Evolutionary conservation across 2,113 vertebrate species (phyloP).

Genomic region (Brachionichthys hirsutus): DNA sequence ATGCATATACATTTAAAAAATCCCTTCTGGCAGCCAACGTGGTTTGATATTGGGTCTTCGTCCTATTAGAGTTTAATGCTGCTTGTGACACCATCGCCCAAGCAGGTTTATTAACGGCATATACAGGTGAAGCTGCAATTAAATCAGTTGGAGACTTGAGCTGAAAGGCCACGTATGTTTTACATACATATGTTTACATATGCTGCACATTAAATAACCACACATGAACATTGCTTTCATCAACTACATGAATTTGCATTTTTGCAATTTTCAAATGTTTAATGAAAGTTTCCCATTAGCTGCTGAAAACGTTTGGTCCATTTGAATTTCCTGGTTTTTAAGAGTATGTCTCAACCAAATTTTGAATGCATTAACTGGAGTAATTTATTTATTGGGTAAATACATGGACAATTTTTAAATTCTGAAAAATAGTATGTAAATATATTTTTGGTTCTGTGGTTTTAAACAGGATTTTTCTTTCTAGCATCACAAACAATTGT

Average conservation of each 20-base stretch:
- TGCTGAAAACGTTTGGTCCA: no score
- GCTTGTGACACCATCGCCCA: conserved; percentile 35
- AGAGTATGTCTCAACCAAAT: no score
- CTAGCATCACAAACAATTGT: not conserved
- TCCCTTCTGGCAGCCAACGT: conserved; percentile 29
- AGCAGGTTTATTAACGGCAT: conserved; percentile 30
- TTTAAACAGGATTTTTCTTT: no score
- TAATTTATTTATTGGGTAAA: not conserved
- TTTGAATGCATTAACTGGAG: not conserved
- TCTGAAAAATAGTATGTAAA: not conserved
- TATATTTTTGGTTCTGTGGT: no score
- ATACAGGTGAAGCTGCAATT: not conserved
- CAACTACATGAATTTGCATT: no score
- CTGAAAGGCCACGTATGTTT: no score
- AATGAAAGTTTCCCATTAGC: no score
- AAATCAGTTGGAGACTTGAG: conserved; percentile 2
- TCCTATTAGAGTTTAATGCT: conserved; percentile 36
- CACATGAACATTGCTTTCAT: no score
- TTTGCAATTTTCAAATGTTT: no score
- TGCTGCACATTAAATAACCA: no score
- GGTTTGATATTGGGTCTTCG: conserved; percentile 38
- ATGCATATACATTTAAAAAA: conserved; percentile 40
- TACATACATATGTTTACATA: no score
- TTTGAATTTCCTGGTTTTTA: no score
- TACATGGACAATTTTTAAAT: not conserved